These are phyloP conservation scores for Brachionus rotundiformis DNA, from an alignment of 1,140 invertebrate genomes.

Conservation along the genomic window DNA sequence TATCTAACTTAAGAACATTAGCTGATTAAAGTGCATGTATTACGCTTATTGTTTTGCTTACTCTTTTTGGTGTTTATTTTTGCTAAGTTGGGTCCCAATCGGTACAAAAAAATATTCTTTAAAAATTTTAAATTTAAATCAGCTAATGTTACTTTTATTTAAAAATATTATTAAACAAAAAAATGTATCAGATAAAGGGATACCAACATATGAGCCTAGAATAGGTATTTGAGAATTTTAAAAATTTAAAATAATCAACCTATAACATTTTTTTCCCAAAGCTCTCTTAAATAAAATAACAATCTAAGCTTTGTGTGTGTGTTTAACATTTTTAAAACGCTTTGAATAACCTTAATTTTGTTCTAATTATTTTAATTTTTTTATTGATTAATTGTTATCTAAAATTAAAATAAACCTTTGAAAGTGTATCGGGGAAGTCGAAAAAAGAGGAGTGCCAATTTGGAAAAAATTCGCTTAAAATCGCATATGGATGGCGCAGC, in stretches of 20 bases:
- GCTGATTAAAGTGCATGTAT: constrained; percentile 12
- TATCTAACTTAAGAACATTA: neutral
- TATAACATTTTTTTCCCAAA: neutral
- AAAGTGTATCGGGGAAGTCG: constrained; percentile 18
- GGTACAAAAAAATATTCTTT: neutral
- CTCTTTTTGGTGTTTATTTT: neutral
- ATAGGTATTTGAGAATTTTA: neutral
- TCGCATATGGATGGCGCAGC: neutral
- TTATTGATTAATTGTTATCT: neutral
- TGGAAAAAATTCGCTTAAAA: constrained; percentile 44
- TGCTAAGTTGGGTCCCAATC: neutral
- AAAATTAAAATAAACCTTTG: neutral
- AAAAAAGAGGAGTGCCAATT: constrained; percentile 42
- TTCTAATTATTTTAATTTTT: too few species aligned
- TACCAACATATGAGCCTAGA: constrained; percentile 31
- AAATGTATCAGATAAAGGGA: constrained; percentile 16
- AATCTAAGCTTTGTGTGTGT: constrained; percentile 30
- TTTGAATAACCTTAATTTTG: neutral
- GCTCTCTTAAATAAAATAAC: constrained; percentile 25
- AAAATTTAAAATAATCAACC: neutral
- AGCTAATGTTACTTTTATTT: neutral
- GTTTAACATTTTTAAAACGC: neutral
- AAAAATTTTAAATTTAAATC: neutral
- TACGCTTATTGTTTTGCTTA: neutral
- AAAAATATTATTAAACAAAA: neutral